These are phyloP conservation scores for Siphonodentalium dalli DNA, from an alignment of 2,888 invertebrate genomes.

Conservation along the genomic window DNA sequence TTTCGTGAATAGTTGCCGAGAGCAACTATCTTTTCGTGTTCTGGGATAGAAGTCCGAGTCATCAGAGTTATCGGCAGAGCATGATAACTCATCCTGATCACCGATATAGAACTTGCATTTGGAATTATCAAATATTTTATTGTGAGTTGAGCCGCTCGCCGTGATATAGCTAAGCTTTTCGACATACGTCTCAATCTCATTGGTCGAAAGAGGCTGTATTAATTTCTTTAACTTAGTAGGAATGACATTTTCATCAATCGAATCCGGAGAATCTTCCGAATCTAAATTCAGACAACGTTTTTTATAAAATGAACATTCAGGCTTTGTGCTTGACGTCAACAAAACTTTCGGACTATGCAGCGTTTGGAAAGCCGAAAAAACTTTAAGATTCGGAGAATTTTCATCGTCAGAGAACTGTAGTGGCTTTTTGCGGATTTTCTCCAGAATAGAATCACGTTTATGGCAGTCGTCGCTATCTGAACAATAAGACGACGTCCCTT, in stretches of 20 bases:
- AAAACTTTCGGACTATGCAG: conserved; percentile 49
- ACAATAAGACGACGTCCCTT: too few species aligned
- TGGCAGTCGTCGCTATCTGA: too few species aligned
- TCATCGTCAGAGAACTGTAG: too few species aligned
- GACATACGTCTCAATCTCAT: conserved; percentile 50
- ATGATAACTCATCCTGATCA: conserved; percentile 15
- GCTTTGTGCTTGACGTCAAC: conserved; percentile 35
- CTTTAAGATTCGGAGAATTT: too few species aligned
- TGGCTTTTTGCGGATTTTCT: too few species aligned
- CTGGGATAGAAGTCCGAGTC: background rate
- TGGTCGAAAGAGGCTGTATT: conserved; percentile 44
- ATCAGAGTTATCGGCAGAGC: background rate
- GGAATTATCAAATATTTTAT: conserved; percentile 33
- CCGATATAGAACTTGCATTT: conserved; percentile 47
- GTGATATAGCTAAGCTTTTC: conserved; percentile 38
- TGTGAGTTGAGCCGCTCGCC: conserved; percentile 21
- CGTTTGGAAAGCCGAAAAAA: background rate
- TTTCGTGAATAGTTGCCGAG: too few species aligned
- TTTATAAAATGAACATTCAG: conserved; percentile 30
- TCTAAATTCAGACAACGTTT: conserved; percentile 37
- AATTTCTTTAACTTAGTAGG: conserved; percentile 30
- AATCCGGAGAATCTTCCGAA: background rate
- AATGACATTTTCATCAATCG: conserved; percentile 17
- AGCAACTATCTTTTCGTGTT: conserved; percentile 16
- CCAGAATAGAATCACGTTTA: too few species aligned